Base-by-base conservation (phyloP, 1,140 invertebrate genomes). In the Hyles vespertilio region DNA sequence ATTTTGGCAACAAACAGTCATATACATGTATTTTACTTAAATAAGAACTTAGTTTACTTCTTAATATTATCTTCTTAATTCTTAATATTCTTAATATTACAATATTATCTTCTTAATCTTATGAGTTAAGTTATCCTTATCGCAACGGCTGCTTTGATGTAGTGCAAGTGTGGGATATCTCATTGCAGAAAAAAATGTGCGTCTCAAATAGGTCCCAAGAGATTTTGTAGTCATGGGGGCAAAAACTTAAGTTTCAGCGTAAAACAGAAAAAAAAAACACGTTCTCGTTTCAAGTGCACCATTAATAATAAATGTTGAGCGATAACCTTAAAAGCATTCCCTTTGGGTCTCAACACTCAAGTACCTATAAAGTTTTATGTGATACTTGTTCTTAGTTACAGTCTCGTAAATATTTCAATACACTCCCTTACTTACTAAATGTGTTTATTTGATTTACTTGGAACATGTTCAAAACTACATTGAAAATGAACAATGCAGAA, bases 271-370 rank as follows among this genome's bases (percentile, higher is more conserved):
- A 52, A 52, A 52, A 52, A 32, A 54, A 58, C 12, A 51, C 9
- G 22, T 22, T 22, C 47, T 50, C 45, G 22, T 59, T 62, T 80
- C 78, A 78, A 77, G 77, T 72, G 76, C 62, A 72, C 72, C 76
- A 80, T 78, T 77, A 78, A 79, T 78, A 81, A 80, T 84, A 85
- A 81, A 81, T 78, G 75, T 77, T 65, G 66, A 79, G 63, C 67
- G 81, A 86, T 82, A 84, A 78, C 69, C 72, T 75, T 86, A 84
- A 86, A 88, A 86, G 83, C 80, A 74, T 84, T 79, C 71, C 73
- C 66, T 60, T 78, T 73, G 63, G 63, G 66, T 69, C 72, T 82
- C 22, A 22, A 22, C 22, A 22, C 22, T 22, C 80, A 74, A 81
- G 77, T 64, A 68, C 66, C 64, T 56, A 70, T 72, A 67, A 73